Conservation (phyloP, 2,888 invertebrate genomes). For the Amiota mariae region DNA sequence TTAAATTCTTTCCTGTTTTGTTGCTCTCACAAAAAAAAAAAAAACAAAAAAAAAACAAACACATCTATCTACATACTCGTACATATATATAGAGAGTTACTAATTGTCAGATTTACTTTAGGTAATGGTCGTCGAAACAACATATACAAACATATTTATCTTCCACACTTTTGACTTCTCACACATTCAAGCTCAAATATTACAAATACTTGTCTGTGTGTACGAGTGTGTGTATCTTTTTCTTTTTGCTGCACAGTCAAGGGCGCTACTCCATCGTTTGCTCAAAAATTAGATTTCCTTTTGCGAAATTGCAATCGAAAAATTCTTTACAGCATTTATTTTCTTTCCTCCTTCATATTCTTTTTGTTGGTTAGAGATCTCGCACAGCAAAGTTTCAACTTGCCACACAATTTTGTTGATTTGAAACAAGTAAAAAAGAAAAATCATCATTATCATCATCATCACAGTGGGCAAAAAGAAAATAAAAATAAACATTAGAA, state of each 20-base stretch:
- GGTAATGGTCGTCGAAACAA: too few relatives aligned
- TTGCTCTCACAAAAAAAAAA: conserved; percentile 10
- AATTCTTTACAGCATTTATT: conserved; percentile 20
- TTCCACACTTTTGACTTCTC: background rate
- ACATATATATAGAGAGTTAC: background rate
- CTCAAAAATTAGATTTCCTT: conserved; percentile 57
- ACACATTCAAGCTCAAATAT: background rate
- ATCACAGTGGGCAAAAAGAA: too few relatives aligned
- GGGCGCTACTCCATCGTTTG: background rate
- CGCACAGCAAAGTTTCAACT: background rate
- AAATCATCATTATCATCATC: too few relatives aligned
- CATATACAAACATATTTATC: background rate
- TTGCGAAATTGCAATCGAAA: conserved; percentile 56
- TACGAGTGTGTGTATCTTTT: background rate
- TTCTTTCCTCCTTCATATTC: too few relatives aligned
- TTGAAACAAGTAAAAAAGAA: too few relatives aligned
- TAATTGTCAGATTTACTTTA: background rate
- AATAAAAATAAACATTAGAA: too few relatives aligned
- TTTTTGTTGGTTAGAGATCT: conserved; percentile 25
- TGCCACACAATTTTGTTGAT: background rate
- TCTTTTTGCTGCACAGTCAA: background rate
- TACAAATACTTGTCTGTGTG: background rate
- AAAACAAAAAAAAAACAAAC: too few relatives aligned
- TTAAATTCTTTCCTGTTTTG: background rate
- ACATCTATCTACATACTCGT: background rate